Evolutionary conservation across 2,888 invertebrate genomes (phyloP).

Genomic region (Ethmia dodecea): DNA sequence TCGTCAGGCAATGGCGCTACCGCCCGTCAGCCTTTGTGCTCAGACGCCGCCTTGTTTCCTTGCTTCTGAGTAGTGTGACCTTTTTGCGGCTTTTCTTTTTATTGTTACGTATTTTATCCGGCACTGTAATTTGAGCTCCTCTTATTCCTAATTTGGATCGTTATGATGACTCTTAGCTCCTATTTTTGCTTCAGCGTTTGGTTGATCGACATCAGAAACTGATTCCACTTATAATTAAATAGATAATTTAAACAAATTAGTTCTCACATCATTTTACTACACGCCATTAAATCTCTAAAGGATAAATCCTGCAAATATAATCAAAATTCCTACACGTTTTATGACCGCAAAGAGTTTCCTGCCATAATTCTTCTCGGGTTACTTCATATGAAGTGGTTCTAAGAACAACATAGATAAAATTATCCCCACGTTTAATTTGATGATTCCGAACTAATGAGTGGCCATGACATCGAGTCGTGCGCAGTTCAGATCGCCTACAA

Average conservation of each 20-base stretch:
- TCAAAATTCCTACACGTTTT: no score
- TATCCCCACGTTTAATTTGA: slow-evolving; percentile 9
- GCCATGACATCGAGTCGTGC: slow-evolving; percentile 56
- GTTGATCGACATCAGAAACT: no score
- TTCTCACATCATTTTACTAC: no score
- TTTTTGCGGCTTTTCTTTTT: slow-evolving; percentile 9
- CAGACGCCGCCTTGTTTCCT: slow-evolving; percentile 33
- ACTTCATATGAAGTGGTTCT: neutral
- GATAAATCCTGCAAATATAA: no score
- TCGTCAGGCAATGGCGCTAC: slow-evolving; percentile 57
- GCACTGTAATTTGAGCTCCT: no score
- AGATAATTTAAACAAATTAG: no score
- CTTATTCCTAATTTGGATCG: no score
- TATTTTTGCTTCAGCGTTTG: no score
- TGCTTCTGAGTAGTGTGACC: slow-evolving; percentile 23
- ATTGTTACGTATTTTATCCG: slow-evolving; percentile 2
- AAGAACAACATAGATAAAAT: slow-evolving; percentile 6
- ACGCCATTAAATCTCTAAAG: no score
- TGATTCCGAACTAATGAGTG: slow-evolving; percentile 42
- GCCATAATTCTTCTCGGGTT: neutral
- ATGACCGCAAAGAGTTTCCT: no score
- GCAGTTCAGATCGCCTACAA: slow-evolving; percentile 47
- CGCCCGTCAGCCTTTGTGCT: slow-evolving; percentile 50
- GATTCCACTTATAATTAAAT: no score
- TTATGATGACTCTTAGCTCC: no score